Percentiles rank a stretch among this genome's conserved stretches.
phyloP scores from a whole-genome alignment of 2,888 invertebrate genomes.

The Lasioglossum villosulum region DNA sequence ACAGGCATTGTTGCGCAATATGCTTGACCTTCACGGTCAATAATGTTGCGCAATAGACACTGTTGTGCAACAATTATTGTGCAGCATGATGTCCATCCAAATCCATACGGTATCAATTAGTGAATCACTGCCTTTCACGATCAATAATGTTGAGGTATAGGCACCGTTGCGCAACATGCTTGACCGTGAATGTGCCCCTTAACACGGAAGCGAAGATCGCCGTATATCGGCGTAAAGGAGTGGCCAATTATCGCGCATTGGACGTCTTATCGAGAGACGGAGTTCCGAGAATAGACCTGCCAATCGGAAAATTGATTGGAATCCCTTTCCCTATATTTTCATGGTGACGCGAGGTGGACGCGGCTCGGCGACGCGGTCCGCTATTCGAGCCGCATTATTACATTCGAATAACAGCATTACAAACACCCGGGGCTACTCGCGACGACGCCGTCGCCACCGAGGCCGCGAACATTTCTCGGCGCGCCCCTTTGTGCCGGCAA shows the following conservation, averaged over 20 bases:
- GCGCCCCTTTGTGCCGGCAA: slow-evolving; percentile 38
- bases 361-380: not conserved
- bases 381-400: slow-evolving; percentile 10
- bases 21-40: no score
- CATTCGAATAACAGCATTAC: slow-evolving; percentile 47
- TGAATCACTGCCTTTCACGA: no score
- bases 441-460: not conserved
- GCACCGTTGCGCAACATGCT: no score
- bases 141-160: no score
- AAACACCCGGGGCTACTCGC: slow-evolving; percentile 19
- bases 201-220: not conserved
- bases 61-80: no score
- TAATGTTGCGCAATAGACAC: no score
- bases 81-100: no score
- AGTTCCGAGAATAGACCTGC: not conserved
- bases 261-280: not conserved
- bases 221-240: not conserved
- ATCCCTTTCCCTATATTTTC: not conserved
- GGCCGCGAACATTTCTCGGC: slow-evolving; percentile 26
- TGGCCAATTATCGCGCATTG: not conserved
- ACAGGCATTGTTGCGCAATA: no score
- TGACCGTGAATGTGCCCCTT: no score
- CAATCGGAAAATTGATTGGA: not conserved
- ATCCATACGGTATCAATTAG: no score
- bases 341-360: not conserved